Evolutionary conservation across 2,888 invertebrate genomes (phyloP), one percentile per base, ranked within the genome.

Genomic region (Galerucella pusilla): DNA sequence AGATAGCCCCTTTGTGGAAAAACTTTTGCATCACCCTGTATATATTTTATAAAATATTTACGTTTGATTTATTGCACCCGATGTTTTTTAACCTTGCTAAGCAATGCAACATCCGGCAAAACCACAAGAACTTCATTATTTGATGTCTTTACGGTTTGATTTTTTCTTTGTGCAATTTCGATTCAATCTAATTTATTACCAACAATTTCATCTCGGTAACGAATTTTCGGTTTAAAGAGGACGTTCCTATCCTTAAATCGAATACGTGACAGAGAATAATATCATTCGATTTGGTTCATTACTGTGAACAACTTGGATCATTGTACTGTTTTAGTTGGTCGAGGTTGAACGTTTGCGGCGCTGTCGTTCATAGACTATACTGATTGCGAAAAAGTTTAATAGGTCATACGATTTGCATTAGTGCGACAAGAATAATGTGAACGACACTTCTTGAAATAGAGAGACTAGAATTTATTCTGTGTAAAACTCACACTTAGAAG

Each of bases 181-280:
- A 71, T 71, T 71, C 65, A 63, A 71, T 52, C 65, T 57, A 71
- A 71, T 71, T 71, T 71, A 71, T 71, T 66, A 66, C 45, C 66
- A 65, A 71, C 59, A 71, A 71, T 71, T 71, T 65, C 65, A 52
- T 14, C 16, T 49, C 64, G 63, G 54, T 46, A 64, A 6, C 52
- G 54, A 71, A 71, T 66, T 71, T 71, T 71, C 59, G 71, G 35
- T 57, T 42, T 65, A 71, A 71, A 65, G 71, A 42, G 35, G n/a
- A 49, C 64, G 42, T 16, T 52, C 42, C 45, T 61, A 42, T 42
- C 7, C 35, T 42, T 46, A 49, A 49, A 49, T 61, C 61, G 16
- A 52, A 65, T 57, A 59, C 71, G 65, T 71, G 71, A 71, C 71
- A 66, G 57, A 65, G 71, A 71, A 71, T 71, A 66, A 71, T 16